A percentile compares a stretch with the other conserved stretches of the same genome.
phyloP scores from a whole-genome alignment of 2,113 vertebrate genomes.

The Hippoglossus stenolepis region DNA sequence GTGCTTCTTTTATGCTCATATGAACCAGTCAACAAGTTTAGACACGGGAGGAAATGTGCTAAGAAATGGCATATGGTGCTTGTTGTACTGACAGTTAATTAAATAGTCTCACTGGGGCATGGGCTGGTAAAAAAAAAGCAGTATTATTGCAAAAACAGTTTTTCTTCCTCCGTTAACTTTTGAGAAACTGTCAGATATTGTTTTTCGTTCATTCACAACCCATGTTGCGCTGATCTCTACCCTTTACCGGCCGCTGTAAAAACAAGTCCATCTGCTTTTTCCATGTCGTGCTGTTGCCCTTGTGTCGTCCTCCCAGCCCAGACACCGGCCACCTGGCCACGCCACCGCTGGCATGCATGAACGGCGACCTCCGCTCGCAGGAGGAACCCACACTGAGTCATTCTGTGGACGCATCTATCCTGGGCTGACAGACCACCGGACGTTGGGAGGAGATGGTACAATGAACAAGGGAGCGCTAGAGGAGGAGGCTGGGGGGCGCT shows the following conservation, averaged over 20 bases:
- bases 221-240: not conserved
- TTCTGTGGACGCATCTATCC: slow-evolving; percentile 21
- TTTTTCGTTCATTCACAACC: not conserved
- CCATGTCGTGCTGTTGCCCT: slow-evolving; percentile 18
- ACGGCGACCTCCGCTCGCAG: slow-evolving; percentile 14
- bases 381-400: slow-evolving; percentile 37
- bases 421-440: not conserved
- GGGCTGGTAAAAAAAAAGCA: not conserved
- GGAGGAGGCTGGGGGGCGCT: not conserved
- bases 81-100: not conserved
- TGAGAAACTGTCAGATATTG: not conserved
- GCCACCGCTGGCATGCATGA: slow-evolving; percentile 19
- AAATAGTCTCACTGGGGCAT: not conserved
- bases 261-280: not conserved
- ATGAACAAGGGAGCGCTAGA: not conserved
- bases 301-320: slow-evolving; percentile 20
- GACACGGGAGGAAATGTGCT: too few relatives aligned
- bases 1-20: too few relatives aligned
- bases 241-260: not conserved
- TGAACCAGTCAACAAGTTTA: too few relatives aligned
- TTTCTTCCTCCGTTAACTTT: not conserved
- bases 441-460: not conserved
- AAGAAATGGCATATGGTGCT: not conserved
- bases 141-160: not conserved
- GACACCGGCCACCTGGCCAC: slow-evolving; percentile 55